These are phyloP conservation scores for Noctua comes DNA, from an alignment of 2,888 invertebrate species.

Conservation along the genomic window DNA sequence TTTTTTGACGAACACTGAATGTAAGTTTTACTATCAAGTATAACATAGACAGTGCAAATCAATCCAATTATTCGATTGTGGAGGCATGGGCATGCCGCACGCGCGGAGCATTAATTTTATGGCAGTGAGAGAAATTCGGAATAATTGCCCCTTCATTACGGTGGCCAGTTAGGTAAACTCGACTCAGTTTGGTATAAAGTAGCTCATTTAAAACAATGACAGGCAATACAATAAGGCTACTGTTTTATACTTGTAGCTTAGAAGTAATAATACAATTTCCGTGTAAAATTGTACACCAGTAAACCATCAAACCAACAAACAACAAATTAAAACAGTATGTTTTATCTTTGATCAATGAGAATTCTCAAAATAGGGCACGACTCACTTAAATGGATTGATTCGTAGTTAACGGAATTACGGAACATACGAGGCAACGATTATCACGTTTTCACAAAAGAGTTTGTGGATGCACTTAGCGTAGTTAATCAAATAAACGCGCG, in stretches of 20 bases:
- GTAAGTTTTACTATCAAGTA: conserved; percentile 74
- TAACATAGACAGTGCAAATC: conserved; percentile 79
- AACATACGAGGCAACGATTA: conserved; percentile 71
- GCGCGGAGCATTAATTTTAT: conserved; percentile 83
- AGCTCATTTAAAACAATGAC: conserved; percentile 49
- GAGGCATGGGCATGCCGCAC: conserved; percentile 72
- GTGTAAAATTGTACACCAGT: background rate
- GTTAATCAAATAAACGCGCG: conserved; percentile 77
- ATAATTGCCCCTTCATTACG: conserved; percentile 82
- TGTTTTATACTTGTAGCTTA: conserved; percentile 4
- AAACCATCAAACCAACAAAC: background rate
- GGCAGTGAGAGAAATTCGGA: conserved; percentile 80
- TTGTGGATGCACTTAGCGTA: conserved; percentile 77
- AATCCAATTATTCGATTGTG: conserved; percentile 81
- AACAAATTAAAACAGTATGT: conserved; percentile 5
- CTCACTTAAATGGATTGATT: conserved; percentile 63
- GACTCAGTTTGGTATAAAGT: conserved; percentile 36
- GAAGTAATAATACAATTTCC: background rate
- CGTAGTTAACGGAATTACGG: conserved; percentile 65
- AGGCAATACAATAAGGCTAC: background rate
- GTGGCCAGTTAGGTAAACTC: conserved; percentile 57
- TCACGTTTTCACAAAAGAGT: conserved; percentile 80
- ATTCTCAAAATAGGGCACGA: conserved; percentile 48
- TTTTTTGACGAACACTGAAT: conserved; percentile 57
- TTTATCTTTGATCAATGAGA: conserved; percentile 28